Base-by-base conservation (phyloP, 2,888 invertebrate genomes). In the Apodemia hepburni region DNA sequence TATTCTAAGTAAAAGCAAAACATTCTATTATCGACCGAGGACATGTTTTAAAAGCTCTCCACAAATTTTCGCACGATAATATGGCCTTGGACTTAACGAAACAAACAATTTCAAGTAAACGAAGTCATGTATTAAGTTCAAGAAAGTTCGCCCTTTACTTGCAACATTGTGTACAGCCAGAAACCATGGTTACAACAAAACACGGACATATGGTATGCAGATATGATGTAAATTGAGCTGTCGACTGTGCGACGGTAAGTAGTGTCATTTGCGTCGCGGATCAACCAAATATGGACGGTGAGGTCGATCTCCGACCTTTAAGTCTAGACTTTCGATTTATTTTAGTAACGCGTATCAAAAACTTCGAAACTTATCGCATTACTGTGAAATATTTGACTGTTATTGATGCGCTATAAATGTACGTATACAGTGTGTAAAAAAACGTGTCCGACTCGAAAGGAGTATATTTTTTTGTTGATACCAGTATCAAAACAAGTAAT, bases 221-320 rank as follows among this genome's bases (percentile, higher is more conserved):
- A 61, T 61, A 45, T 61, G 49, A 61, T 63, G 60, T 61, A 33
- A 61, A 61, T 60, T 61, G 60, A 49, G 47, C 33, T 63, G 65
- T 66, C 42, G 49, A 62, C 58, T 60, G 64, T 62, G 59, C 64
- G 54, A 61, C 58, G 62, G 49, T 59, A 58, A 62, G 49, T 47
- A 33, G 47, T 62, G 35, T 62, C 62, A 49, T 64, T 62, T 64
- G 62, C 62, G 64, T 64, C 64, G 64, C 66, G 69, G 71, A 70
- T 54, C 65, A 59, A 54, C 76, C 75, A 70, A 70, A 72, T 75
- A 71, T 58, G 71, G 75, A 68, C 67, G 67, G 70, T 68, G 66
- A 75, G 73, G 68, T 64, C 70, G 68, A 58, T 61, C 58, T 63
- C 61, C 67, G 74, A 69, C 75, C 75, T 75, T 69, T 67, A 58